Evolutionary conservation across 2,113 vertebrate species (phyloP).

Genomic region (Boulengeromyrus knoepffleri): DNA sequence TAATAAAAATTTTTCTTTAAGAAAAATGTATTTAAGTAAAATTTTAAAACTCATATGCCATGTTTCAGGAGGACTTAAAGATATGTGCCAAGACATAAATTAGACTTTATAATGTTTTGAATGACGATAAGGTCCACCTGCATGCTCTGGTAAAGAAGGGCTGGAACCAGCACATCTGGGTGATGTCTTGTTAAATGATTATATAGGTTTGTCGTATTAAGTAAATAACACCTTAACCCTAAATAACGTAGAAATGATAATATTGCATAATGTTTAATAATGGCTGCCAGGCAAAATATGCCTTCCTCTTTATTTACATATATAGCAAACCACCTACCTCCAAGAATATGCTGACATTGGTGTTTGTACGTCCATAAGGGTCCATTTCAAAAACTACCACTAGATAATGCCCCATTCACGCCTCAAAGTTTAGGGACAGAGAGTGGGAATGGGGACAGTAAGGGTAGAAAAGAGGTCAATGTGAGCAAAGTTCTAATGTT

Average conservation of each 20-base stretch:
- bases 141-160: not conserved
- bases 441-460: not conserved
- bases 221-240: not conserved
- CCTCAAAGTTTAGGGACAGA: not conserved
- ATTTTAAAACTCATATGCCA: not conserved
- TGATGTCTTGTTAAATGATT: not conserved
- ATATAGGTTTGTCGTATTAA: not conserved
- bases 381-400: not conserved
- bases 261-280: not conserved
- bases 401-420: not conserved
- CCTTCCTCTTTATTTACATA: not conserved
- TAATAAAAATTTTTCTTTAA: not conserved
- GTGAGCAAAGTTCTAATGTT: too few species aligned
- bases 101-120: not conserved
- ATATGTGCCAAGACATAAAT: not conserved
- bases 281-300: not conserved
- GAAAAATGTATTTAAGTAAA: not conserved
- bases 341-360: too few species aligned
- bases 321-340: not conserved
- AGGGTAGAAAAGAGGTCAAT: not conserved
- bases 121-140: not conserved
- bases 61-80: not conserved
- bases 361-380: too few species aligned
- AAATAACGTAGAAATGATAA: not conserved
- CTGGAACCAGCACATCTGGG: not conserved